Conservation (phyloP, 2,888 invertebrate species). For the Ophioninae sp. region DNA sequence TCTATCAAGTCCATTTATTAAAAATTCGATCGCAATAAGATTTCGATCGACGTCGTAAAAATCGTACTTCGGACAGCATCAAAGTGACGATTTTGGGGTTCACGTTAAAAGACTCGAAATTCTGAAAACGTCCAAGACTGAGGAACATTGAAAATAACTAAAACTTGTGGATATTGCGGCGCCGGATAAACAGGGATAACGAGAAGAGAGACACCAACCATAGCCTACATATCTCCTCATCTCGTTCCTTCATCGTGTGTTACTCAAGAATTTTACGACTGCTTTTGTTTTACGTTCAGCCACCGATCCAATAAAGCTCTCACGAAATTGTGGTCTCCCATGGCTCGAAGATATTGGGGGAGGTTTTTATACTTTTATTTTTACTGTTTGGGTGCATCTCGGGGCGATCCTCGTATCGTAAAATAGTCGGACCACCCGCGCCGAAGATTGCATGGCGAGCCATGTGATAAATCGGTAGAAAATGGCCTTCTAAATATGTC, state of each 20-base stretch:
- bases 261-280: conserved; percentile 1
- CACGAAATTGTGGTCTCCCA: neutral
- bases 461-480: neutral
- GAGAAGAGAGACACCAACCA: neutral
- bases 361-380: neutral
- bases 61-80: neutral
- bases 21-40: no score
- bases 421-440: neutral
- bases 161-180: neutral
- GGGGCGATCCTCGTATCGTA: neutral
- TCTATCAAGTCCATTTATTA: no score
- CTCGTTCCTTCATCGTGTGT: neutral
- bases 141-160: neutral
- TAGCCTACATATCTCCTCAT: neutral
- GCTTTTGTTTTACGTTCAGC: neutral
- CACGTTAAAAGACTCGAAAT: neutral
- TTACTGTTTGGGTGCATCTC: neutral
- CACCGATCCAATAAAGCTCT: neutral
- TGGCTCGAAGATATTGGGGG: neutral
- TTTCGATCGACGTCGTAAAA: no score
- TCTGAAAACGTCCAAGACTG: neutral
- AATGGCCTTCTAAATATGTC: neutral
- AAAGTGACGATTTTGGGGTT: neutral
- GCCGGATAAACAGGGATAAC: neutral
- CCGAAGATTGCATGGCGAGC: neutral